Conservation (phyloP, 2,797 vertebrate genomes). For the Acrossocheilus fasciatus region DNA sequence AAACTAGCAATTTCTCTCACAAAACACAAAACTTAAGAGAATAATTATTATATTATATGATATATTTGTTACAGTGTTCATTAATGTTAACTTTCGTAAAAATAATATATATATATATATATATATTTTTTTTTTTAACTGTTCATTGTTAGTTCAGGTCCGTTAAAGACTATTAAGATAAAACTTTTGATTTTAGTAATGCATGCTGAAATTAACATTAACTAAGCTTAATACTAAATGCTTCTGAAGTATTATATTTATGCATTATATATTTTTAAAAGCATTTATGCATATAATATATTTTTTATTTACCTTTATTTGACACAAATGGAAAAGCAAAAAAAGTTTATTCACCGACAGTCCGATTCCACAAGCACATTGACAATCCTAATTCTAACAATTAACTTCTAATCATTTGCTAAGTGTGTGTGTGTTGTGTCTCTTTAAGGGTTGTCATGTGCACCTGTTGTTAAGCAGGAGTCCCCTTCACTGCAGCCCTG, state of each 20-base stretch:
- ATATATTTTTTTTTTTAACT: background rate
- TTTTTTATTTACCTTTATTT: background rate
- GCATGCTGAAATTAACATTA: background rate
- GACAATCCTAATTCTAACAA: background rate
- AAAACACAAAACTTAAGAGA: background rate
- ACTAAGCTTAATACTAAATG: background rate
- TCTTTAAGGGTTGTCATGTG: conserved; percentile 59
- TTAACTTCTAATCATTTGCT: background rate
- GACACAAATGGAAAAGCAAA: background rate
- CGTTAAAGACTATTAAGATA: background rate
- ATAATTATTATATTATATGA: background rate
- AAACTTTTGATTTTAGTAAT: background rate
- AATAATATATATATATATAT: background rate
- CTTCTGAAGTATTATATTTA: background rate
- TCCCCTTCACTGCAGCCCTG: conserved; percentile 46
- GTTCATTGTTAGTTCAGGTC: background rate
- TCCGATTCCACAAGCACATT: background rate
- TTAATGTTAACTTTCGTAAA: background rate
- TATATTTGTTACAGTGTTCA: background rate
- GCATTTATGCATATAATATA: background rate
- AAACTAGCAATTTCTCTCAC: background rate
- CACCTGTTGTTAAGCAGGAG: conserved; percentile 64
- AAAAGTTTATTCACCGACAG: background rate
- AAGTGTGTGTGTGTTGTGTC: conserved; percentile 5
- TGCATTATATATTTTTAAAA: background rate